Evolutionary conservation across 2,888 invertebrate species (phyloP).

Genomic region (Bursaphelenchus okinawaensis): DNA sequence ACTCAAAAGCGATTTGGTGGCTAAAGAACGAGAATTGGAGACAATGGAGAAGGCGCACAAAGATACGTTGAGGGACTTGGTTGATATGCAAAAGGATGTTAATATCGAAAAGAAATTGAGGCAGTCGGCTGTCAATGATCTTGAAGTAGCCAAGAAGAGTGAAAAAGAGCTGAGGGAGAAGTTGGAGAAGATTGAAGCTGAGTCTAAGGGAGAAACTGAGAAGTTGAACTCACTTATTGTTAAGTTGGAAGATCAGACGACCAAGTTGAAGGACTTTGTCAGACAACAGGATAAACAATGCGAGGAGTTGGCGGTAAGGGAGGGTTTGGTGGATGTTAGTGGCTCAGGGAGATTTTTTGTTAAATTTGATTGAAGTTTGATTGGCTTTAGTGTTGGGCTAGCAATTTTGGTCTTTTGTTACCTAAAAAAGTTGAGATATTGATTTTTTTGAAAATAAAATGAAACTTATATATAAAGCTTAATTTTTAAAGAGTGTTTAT

Average conservation of each 20-base stretch:
- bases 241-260: neutral
- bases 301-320: constrained; percentile 4
- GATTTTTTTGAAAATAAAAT: neutral
- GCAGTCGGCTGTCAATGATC: neutral
- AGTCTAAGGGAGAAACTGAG: neutral
- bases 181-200: neutral
- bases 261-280: constrained; percentile 4
- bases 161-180: neutral
- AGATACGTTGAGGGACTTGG: neutral
- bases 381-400: too few species aligned
- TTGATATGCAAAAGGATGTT: neutral
- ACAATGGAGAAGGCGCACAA: neutral
- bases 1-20: neutral
- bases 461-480: too few species aligned
- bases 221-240: neutral
- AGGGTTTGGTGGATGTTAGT: too few species aligned
- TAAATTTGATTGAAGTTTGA: too few species aligned
- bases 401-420: too few species aligned
- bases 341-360: neutral
- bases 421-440: too few species aligned
- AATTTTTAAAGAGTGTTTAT: too few species aligned
- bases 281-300: constrained; percentile 8
- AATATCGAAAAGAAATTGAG: neutral
- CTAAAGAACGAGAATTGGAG: neutral
- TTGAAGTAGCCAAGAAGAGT: neutral